phyloP scores from a whole-genome alignment of 2,888 invertebrate species.

The Callyntrura guangdongensis region DNA sequence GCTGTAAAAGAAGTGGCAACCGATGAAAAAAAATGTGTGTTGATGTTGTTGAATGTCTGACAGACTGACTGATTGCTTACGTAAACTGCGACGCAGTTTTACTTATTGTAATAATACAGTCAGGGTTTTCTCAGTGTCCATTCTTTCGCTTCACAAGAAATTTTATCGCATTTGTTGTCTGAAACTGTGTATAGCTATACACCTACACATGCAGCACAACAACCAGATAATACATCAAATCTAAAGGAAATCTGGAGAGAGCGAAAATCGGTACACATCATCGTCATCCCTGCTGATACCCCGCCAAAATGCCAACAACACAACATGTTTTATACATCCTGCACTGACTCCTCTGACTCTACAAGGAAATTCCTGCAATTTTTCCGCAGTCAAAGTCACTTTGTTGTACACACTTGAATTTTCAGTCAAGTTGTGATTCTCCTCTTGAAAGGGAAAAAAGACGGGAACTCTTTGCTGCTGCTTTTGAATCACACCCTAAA shows the following conservation, averaged over 20 bases:
- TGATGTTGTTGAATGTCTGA: slow-evolving; percentile 41
- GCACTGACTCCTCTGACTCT: not conserved
- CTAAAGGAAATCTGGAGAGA: no score
- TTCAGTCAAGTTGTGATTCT: slow-evolving; percentile 72
- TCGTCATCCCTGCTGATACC: not conserved
- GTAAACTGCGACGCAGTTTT: slow-evolving; percentile 53
- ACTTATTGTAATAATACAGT: not conserved
- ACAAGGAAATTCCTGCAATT: slow-evolving; percentile 17
- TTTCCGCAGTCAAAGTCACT: slow-evolving; percentile 21
- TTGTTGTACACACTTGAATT: slow-evolving; percentile 70
- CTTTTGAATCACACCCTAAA: slow-evolving; percentile 66
- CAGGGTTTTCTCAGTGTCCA: not conserved
- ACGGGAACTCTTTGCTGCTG: not conserved
- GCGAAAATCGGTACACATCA: not conserved
- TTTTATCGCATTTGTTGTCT: no score
- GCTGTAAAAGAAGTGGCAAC: slow-evolving; percentile 45
- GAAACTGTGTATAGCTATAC: no score
- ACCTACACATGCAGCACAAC: no score
- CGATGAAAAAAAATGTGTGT: slow-evolving; percentile 19
- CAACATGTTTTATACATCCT: slow-evolving; percentile 53
- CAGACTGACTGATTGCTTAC: slow-evolving; percentile 70
- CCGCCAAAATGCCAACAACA: slow-evolving; percentile 40
- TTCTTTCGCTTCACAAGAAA: no score
- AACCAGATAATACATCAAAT: no score
- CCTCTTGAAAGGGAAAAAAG: slow-evolving; percentile 62